Evolutionary conservation across 1,140 invertebrate species (phyloP), one percentile per base, ranked within the genome.

Genomic region (Octopus bimaculoides): DNA sequence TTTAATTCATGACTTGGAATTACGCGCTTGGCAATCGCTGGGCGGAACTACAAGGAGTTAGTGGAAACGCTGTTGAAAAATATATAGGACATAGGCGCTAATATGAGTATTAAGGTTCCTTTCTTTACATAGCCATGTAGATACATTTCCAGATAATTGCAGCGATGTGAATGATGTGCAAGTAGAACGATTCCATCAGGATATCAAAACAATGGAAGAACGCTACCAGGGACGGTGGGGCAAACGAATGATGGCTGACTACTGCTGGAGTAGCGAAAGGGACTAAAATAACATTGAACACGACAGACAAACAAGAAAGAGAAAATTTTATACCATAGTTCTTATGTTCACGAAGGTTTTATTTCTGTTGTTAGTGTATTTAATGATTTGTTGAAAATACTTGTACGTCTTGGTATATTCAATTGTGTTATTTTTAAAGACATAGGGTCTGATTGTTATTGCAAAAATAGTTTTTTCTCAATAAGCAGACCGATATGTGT

Each of bases 171-270:
- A 4, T 61, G 56, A 61, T 61, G 56, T 2, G 56, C 56, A 61
- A 61, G 56, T 1, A 2, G 56, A 61, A 61, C 56, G 56, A 61
- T 61, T 61, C 17, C 17, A 61, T 61, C 17, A 61, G 56, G 56
- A 61, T 61, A 61, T 61, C 56, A 61, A 61, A 61, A 61, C 9
- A 9, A 61, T 12, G 9, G 56, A 17, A 61, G 26, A 41, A 3
- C 3, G 26, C 26, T 41, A 41, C 26, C 9, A 17, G 17, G 56
- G 56, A 61, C 56, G 17, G 56, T 61, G 56, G 56, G 56, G 4
- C 56, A 61, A 61, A 61, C 17, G 56, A 61, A 61, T 61, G 56
- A 61, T 61, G 56, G 56, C 56, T 61, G 56, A 61, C 56, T 61
- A 61, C 56, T 61, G 56, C 17, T 61, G 17, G 9, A 61, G 56